Conservation (phyloP, 2,797 vertebrate genomes). For the Apogon talboti region DNA sequence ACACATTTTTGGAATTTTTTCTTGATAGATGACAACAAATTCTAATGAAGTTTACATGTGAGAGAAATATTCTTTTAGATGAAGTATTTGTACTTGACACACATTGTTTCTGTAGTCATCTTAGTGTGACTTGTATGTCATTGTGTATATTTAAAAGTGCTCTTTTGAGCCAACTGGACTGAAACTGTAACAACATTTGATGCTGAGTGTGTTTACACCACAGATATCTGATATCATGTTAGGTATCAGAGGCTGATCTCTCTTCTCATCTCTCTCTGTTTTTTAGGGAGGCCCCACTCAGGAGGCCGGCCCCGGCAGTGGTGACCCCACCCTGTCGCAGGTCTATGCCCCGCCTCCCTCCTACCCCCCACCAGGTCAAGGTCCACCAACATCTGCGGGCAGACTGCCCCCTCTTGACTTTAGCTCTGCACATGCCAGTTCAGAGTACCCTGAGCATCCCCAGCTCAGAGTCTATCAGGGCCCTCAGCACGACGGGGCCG, state of each 20-base stretch:
- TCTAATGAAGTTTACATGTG: too few relatives aligned
- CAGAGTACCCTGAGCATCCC: constrained; percentile 84
- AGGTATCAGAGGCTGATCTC: constrained; percentile 12
- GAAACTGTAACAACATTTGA: not conserved
- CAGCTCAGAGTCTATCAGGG: constrained; percentile 85
- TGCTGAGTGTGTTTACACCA: constrained; percentile 37
- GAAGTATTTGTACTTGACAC: not conserved
- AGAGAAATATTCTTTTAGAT: not conserved
- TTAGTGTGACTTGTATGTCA: not conserved
- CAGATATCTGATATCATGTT: constrained; percentile 13
- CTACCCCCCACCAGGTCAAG: constrained; percentile 83
- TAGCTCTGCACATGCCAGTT: constrained; percentile 69
- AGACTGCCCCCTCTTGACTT: constrained; percentile 84
- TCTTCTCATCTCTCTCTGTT: constrained; percentile 10
- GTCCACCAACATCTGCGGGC: constrained; percentile 71
- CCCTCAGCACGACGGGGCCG: constrained; percentile 79
- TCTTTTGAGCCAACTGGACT: not conserved
- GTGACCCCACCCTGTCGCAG: constrained; percentile 82
- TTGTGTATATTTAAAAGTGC: not conserved
- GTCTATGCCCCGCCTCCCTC: constrained; percentile 85
- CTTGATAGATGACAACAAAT: too few relatives aligned
- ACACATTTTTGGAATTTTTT: too few relatives aligned
- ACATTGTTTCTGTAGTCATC: not conserved
- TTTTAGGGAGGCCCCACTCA: constrained; percentile 81
- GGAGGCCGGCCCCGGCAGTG: constrained; percentile 80